phyloP scores from a whole-genome alignment of 2,113 vertebrate genomes.

The Oncorhynchus mykiss region DNA sequence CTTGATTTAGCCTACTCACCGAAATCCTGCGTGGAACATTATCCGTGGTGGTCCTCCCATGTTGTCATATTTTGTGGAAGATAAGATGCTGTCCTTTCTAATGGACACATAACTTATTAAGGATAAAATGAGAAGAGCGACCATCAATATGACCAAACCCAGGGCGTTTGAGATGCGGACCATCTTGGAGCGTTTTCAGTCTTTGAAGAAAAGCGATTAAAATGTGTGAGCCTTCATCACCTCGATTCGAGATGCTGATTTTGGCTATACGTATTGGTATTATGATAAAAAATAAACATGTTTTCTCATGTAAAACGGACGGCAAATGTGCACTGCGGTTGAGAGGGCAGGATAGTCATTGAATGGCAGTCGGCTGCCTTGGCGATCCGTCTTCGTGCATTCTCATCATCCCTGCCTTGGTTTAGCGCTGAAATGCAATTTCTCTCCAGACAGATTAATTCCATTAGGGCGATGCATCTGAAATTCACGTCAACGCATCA shows the following conservation, averaged over 20 bases:
- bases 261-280: not conserved
- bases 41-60: constrained; percentile 85
- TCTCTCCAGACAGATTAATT: constrained; percentile 37
- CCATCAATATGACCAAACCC: constrained; percentile 91
- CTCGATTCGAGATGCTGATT: not conserved
- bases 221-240: not conserved
- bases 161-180: constrained; percentile 92
- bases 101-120: constrained; percentile 97
- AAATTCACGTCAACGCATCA: constrained; percentile 41
- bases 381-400: constrained; percentile 34
- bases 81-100: constrained; percentile 91
- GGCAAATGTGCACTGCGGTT: constrained; percentile 34
- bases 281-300: constrained; percentile 12
- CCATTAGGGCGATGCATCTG: constrained; percentile 41
- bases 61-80: constrained; percentile 81
- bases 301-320: constrained; percentile 45
- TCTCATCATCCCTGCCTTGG: constrained; percentile 42
- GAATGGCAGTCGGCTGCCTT: not conserved
- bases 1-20: constrained; percentile 76
- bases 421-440: constrained; percentile 12
- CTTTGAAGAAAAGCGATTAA: constrained; percentile 16
- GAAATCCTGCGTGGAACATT: constrained; percentile 93
- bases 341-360: constrained; percentile 15
- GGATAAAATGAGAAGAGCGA: constrained; percentile 90
- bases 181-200: constrained; percentile 80